phyloP scores from a whole-genome alignment of 1,140 invertebrate species.

The Euwallacea similis region DNA sequence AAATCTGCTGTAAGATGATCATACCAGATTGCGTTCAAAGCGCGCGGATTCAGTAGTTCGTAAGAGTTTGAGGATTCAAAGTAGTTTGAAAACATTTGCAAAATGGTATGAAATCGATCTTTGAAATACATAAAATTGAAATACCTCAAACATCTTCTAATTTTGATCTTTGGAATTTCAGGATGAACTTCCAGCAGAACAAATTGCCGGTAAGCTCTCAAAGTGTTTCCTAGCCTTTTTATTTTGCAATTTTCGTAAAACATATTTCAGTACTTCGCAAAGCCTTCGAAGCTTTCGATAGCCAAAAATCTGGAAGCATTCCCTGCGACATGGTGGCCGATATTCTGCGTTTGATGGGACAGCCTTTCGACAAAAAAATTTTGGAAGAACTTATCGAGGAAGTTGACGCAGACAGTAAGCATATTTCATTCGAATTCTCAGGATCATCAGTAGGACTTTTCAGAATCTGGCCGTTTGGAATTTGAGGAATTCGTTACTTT shows the following conservation, averaged over 20 bases:
- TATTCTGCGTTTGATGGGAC: constrained; percentile 92
- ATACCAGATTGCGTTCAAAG: too few species aligned
- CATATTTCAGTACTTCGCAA: constrained; percentile 76
- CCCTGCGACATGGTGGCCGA: constrained; percentile 93
- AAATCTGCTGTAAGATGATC: too few species aligned
- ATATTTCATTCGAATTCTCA: neutral
- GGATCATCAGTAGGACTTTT: constrained; percentile 9
- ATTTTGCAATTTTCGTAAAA: neutral
- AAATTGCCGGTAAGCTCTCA: constrained; percentile 51
- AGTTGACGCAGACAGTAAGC: constrained; percentile 92
- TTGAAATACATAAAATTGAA: neutral
- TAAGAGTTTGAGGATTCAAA: neutral
- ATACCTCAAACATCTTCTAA: neutral
- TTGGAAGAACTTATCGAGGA: constrained; percentile 93
- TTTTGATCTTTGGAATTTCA: constrained; percentile 38
- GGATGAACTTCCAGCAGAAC: constrained; percentile 53
- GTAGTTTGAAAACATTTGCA: too few species aligned
- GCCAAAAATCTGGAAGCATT: constrained; percentile 90
- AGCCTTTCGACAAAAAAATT: constrained; percentile 94
- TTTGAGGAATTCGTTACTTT: constrained; percentile 94
- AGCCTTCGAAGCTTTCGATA: constrained; percentile 96
- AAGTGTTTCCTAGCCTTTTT: neutral
- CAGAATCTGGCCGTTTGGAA: constrained; percentile 91
- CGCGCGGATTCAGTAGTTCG: neutral
- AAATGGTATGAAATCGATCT: neutral